A percentile compares a stretch with the other conserved stretches of the same genome.
These are phyloP conservation scores for Sturnira hondurensis DNA, from an alignment of 2,113 vertebrate species.

Conservation along the genomic window DNA sequence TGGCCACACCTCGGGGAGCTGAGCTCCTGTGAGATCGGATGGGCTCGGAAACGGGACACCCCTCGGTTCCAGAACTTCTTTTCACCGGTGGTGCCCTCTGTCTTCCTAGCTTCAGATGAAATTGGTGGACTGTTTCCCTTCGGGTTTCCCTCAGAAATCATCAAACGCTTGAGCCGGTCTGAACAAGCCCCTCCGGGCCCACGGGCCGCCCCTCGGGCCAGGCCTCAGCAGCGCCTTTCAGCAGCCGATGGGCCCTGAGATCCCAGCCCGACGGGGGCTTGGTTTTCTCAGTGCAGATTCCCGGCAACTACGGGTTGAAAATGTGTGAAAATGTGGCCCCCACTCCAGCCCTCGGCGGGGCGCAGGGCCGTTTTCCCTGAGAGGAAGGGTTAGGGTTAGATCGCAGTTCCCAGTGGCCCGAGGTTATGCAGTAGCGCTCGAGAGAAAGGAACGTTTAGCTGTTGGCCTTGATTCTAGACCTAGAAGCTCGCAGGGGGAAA, in stretches of 20 bases:
- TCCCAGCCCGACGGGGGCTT: accelerated
- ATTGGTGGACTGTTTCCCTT: neutral
- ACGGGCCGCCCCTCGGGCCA: accelerated
- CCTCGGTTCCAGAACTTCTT: neutral
- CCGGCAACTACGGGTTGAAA: accelerated
- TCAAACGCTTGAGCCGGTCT: neutral
- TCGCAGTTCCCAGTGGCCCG: neutral
- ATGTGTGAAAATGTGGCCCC: neutral
- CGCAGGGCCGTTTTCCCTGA: accelerated
- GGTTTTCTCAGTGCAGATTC: accelerated
- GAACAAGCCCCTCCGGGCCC: neutral
- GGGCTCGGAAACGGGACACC: accelerated
- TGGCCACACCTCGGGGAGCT: neutral
- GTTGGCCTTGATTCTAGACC: neutral
- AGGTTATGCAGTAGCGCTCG: neutral
- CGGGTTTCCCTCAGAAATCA: neutral
- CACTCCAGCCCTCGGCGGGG: accelerated
- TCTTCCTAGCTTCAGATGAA: neutral
- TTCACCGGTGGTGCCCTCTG: neutral
- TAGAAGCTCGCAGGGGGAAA: neutral
- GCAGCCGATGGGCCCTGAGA: neutral
- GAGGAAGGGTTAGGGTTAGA: neutral
- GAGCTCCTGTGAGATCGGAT: neutral
- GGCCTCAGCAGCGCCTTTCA: accelerated
- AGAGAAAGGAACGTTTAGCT: neutral